Base-by-base conservation (phyloP, 2,797 vertebrate species). In the Taenioides sp. region DNA sequence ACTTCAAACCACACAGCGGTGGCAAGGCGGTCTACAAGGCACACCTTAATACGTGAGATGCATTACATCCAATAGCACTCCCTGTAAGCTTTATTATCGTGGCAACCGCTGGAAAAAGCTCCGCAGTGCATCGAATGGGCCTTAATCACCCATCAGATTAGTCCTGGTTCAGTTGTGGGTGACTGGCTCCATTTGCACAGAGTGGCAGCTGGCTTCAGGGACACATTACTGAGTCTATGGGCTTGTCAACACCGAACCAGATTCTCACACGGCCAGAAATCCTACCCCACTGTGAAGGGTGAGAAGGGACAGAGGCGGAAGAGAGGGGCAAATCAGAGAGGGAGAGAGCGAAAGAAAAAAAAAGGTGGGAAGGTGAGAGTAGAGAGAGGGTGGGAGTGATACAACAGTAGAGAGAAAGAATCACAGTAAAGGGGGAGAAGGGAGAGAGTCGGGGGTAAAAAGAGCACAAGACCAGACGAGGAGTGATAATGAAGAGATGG, bases 151-250 rank as follows among this genome's bases (percentile, higher is more conserved):
- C 81, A 71, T 80, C 86, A 86, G 84, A 90, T 92, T 90, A 84
- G 87, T 91, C 74, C 70, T 66, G 85, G 84, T 87, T 91, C 84
- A 86, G 81, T 79, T 84, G 87, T 81, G 85, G 84, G 82, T 90
- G 88, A 88, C 80, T 83, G 87, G 72, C 70, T 89, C 80, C 75
- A 84, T 88, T 88, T 82, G 79, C 86, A 76, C 72, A 78, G 83
- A 87, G 86, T 86, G 86, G 86, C 90, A 90, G 87, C 87, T 91
- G 86, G 89, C 84, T 88, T 88, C 87, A 87, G 84, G 79, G 87
- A 88, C 84, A 91, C 86, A 91, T 92, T 88, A 80, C 90, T 87
- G 82, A 84, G 78, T 84, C 81, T 87, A 82, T 68, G 69, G 81
- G 80, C 86, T 63, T 89, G 87, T 88, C 88, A 89, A 87, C 88